A percentile compares a stretch with the other conserved stretches of the same genome.
These are phyloP conservation scores for Rhineura floridana DNA, from an alignment of 2,113 vertebrate species.

Conservation along the genomic window DNA sequence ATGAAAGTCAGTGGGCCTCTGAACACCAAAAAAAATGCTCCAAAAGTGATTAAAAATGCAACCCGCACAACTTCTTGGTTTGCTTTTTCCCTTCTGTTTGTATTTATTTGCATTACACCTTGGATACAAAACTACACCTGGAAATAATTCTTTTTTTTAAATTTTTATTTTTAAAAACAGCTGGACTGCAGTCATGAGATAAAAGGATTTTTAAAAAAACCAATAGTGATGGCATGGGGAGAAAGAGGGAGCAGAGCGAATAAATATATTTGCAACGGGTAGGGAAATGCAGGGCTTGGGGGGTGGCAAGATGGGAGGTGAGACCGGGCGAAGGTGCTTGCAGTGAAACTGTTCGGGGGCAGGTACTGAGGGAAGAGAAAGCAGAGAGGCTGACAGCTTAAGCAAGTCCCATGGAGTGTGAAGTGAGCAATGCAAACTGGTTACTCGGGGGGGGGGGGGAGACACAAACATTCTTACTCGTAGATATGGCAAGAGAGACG, in stretches of 20 bases:
- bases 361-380: background rate
- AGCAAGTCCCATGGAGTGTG: background rate
- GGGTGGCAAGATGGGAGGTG: fast-evolving
- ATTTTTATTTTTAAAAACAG: slow-evolving; percentile 36
- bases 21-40: no score
- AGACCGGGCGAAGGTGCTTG: background rate
- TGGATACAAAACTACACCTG: slow-evolving; percentile 68
- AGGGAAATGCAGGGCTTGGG: background rate
- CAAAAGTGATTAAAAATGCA: background rate
- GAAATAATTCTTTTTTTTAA: slow-evolving; percentile 35
- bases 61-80: slow-evolving; percentile 46
- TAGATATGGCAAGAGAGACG: background rate
- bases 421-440: background rate
- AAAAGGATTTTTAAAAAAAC: slow-evolving; percentile 9
- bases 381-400: background rate
- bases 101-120: slow-evolving; percentile 29
- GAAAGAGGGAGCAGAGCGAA: background rate
- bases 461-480: background rate
- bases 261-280: background rate
- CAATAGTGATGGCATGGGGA: background rate
- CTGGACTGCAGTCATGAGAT: slow-evolving; percentile 31
- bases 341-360: slow-evolving; percentile 1
- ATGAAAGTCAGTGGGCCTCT: background rate
- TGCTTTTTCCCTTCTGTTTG: no score
- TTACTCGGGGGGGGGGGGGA: background rate